Base-by-base conservation (phyloP, 1,140 invertebrate genomes). In the Galleria mellonella region DNA sequence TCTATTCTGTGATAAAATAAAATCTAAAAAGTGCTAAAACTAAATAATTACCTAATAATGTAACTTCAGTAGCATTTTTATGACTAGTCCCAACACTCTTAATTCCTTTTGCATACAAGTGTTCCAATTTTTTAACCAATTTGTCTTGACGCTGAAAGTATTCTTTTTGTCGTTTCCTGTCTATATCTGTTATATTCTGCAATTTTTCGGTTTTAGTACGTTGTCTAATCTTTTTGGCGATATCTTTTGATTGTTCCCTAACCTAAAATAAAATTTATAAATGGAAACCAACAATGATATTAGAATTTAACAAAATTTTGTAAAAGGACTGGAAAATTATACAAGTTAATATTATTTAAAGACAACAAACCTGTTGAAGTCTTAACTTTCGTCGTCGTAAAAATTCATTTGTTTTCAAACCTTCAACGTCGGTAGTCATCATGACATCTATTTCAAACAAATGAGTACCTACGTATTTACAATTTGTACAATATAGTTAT, bases 161-260 rank as follows among this genome's bases (percentile, higher is more conserved):
- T 43, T 77, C 61, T 38, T 73, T 72, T 58, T 75, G 68, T 59
- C 78, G 81, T 28, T 63, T 71, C 9, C 51, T 48, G 23, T 82
- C 71, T 39, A 81, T 32, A 23, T 69, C 56, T 47, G 52, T 45
- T 14, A 68, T 48, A 43, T 82, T 65, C 36, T 59, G 57, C 40
- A 75, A 66, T 47, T 76, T 81, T 62, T 84, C 82, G 51, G 63
- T 55, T 60, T 78, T 82, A 35, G 83, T 73, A 27, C 75, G 73
- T 53, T 82, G 68, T 57, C 84, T 61, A 50, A 87, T 77, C 70
- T 81, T 77, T 53, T 83, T 85, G 10, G 84, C 84, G 28, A 87
- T 85, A 32, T 85, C 83, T 69, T 85, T 85, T 49, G 84, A 87
- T 55, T 87, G 84, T 70, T 87, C 84, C 41, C 84, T 70, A 49